Percentiles rank a stretch among this genome's conserved stretches.
Conservation (phyloP, 2,113 vertebrate genomes). For the Percina caprodes region DNA sequence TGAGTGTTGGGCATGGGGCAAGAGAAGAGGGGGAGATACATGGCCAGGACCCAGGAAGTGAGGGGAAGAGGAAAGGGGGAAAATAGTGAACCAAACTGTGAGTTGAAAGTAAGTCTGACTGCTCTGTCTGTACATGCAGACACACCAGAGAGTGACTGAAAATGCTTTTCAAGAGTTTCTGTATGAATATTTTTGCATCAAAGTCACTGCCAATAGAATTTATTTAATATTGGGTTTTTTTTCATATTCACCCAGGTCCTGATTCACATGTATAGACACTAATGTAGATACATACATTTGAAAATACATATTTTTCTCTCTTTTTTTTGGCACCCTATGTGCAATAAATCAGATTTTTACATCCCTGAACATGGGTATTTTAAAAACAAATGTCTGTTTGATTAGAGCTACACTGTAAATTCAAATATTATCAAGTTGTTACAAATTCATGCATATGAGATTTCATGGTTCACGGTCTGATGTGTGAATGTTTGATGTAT, state of each 20-base stretch:
- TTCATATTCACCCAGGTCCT: not conserved
- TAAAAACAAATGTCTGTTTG: no score
- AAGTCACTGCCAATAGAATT: not conserved
- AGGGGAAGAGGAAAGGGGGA: not conserved
- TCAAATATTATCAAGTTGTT: no score
- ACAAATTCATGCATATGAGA: no score
- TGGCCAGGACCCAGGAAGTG: slow-evolving; percentile 34
- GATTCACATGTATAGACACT: not conserved
- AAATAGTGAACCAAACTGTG: slow-evolving; percentile 49
- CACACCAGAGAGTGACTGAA: not conserved
- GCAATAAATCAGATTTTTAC: not conserved
- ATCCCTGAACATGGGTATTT: not conserved
- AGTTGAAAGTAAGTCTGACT: slow-evolving; percentile 36
- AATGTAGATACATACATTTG: no score
- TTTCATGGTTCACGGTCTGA: no score
- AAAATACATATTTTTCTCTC: not conserved
- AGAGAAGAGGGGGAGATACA: slow-evolving; percentile 67
- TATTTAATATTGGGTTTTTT: not conserved
- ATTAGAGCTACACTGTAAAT: no score
- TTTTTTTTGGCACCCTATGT: not conserved
- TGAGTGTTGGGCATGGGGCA: slow-evolving; percentile 67
- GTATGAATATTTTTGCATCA: not conserved
- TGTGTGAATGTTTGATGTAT: no score
- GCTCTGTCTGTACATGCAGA: not conserved
- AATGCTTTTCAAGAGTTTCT: not conserved